These are phyloP conservation scores for Drosophila stalkeri DNA, from an alignment of 2,888 invertebrate genomes.

Conservation along the genomic window DNA sequence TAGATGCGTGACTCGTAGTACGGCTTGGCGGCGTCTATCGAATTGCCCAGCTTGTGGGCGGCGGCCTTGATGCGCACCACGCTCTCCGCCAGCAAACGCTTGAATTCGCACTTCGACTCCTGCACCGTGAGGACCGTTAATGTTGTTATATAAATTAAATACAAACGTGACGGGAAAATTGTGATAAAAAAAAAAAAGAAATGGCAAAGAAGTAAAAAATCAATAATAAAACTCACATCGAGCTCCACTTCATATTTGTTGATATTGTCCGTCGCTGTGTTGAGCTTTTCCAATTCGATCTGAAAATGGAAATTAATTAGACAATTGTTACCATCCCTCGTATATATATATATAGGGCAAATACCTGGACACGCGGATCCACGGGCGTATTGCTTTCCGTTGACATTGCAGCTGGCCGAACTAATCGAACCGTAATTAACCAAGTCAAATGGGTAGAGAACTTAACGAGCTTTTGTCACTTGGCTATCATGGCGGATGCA, in stretches of 20 bases:
- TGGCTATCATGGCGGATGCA: conserved; percentile 32
- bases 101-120: conserved; percentile 93
- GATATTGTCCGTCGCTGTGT: conserved; percentile 96
- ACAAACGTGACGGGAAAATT: neutral
- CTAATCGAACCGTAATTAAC: conserved; percentile 14
- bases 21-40: conserved; percentile 94
- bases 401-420: conserved; percentile 77
- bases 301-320: conserved; percentile 68
- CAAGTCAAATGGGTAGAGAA: conserved; percentile 20
- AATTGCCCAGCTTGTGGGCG: conserved; percentile 92
- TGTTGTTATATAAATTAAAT: conserved; percentile 39
- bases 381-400: conserved; percentile 88
- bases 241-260: conserved; percentile 95
- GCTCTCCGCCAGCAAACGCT: conserved; percentile 92
- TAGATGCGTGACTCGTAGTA: conserved; percentile 95
- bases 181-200: conserved; percentile 31
- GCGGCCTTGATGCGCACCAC: conserved; percentile 92
- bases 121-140: conserved; percentile 61
- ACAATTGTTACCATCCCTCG: no score
- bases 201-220: neutral
- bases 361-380: conserved; percentile 93
- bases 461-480: conserved; percentile 17
- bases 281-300: conserved; percentile 95
- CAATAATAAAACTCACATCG: conserved; percentile 87
- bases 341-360: conserved; percentile 40